These are phyloP conservation scores for Poecilia gillii DNA, from an alignment of 2,797 vertebrate species.

Conservation along the genomic window DNA sequence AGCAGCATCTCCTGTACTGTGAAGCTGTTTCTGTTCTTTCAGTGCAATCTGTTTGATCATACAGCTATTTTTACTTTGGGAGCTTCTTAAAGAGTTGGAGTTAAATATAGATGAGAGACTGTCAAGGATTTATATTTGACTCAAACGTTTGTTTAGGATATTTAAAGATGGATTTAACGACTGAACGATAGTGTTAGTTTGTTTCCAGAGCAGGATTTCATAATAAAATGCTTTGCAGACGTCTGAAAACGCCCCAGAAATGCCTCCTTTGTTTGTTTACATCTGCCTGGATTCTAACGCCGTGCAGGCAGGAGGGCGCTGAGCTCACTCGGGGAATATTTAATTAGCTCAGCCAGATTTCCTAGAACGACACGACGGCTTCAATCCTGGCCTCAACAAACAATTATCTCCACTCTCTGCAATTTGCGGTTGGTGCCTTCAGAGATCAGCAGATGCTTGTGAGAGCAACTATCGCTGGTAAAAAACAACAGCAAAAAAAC, in stretches of 20 bases:
- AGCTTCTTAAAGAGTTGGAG: neutral
- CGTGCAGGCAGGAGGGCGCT: constrained; percentile 25
- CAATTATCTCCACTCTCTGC: constrained; percentile 37
- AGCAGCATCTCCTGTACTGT: constrained; percentile 8
- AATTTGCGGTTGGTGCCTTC: constrained; percentile 17
- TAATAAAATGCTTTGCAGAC: constrained; percentile 16
- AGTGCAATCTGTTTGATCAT: constrained; percentile 13
- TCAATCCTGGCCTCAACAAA: constrained; percentile 45
- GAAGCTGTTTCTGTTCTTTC: neutral
- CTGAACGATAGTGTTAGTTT: neutral
- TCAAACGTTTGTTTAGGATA: constrained; percentile 1
- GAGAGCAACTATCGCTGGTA: neutral
- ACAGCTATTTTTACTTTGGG: neutral
- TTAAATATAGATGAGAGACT: neutral
- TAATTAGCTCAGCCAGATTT: constrained; percentile 49
- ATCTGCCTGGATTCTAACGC: constrained; percentile 28
- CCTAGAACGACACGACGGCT: constrained; percentile 37
- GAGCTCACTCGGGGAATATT: constrained; percentile 36
- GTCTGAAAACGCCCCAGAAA: neutral
- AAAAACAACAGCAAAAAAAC: neutral
- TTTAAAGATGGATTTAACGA: neutral
- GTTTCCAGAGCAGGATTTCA: neutral
- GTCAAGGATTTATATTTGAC: neutral
- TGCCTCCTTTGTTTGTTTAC: constrained; percentile 43
- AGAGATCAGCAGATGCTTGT: constrained; percentile 10